These are phyloP conservation scores for Cephus runcator DNA, from an alignment of 2,888 invertebrate species.

Conservation along the genomic window DNA sequence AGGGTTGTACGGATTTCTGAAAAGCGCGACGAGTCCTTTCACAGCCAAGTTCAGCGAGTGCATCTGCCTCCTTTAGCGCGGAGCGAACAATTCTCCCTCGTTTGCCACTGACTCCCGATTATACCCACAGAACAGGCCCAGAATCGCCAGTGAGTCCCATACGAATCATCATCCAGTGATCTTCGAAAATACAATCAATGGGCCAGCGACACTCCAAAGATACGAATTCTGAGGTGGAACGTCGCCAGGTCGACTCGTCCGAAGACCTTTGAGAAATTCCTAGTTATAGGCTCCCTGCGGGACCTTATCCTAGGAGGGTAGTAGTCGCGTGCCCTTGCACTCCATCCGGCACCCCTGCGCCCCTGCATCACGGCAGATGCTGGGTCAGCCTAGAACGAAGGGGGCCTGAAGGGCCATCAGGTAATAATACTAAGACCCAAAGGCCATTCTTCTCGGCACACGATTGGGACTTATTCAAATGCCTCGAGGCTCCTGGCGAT, in stretches of 20 bases:
- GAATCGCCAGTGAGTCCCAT: background rate
- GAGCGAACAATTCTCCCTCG: background rate
- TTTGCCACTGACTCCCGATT: background rate
- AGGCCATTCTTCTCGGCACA: slow-evolving; percentile 30
- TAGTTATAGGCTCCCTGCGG: background rate
- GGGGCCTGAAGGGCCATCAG: slow-evolving; percentile 44
- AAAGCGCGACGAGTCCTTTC: slow-evolving; percentile 1
- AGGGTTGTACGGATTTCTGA: slow-evolving; percentile 22
- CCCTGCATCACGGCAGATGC: slow-evolving; percentile 45
- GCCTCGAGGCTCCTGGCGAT: background rate
- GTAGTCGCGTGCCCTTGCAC: slow-evolving; percentile 43
- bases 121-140: background rate
- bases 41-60: background rate
- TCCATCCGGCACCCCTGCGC: background rate
- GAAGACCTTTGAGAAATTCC: background rate
- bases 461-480: slow-evolving; percentile 39
- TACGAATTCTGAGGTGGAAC: background rate
- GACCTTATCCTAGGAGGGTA: background rate
- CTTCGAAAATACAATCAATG: background rate
- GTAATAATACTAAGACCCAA: slow-evolving; percentile 44
- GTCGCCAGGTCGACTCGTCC: background rate
- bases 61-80: background rate
- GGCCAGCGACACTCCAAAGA: background rate
- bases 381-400: slow-evolving; percentile 26
- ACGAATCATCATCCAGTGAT: background rate